Evolutionary conservation across 2,888 invertebrate species (phyloP).

Genomic region (Drosophila hamatofila): DNA sequence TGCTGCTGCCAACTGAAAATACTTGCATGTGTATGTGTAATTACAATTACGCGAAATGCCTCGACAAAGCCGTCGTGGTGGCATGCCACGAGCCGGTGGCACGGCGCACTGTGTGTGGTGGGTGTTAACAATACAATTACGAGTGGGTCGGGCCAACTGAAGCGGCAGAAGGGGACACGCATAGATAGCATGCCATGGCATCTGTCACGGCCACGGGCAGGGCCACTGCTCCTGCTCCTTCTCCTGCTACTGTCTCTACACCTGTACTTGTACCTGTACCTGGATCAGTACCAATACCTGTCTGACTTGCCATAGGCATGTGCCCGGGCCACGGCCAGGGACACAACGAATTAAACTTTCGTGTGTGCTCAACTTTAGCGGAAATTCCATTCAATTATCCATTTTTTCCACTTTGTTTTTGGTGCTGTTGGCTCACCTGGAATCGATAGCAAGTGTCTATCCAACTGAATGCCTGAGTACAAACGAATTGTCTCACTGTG

Average conservation of each 20-base stretch:
- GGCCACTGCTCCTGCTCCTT: not conserved
- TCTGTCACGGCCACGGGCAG: constrained; percentile 17
- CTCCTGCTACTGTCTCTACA: not conserved
- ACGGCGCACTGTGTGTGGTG: constrained; percentile 16
- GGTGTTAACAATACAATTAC: constrained; percentile 41
- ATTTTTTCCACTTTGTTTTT: constrained; percentile 8
- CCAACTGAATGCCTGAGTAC: constrained; percentile 13
- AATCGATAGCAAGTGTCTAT: constrained; percentile 45
- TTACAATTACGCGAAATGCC: constrained; percentile 69
- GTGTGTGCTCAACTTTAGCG: constrained; percentile 35
- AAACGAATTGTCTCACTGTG: not conserved
- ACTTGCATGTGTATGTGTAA: constrained; percentile 57
- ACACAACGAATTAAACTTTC: constrained; percentile 38
- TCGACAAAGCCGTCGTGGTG: constrained; percentile 25
- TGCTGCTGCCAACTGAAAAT: constrained; percentile 8
- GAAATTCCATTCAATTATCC: constrained; percentile 64
- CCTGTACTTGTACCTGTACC: not conserved
- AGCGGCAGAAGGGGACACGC: constrained; percentile 3
- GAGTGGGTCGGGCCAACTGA: constrained; percentile 8
- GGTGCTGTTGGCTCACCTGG: not conserved
- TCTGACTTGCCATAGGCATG: not conserved
- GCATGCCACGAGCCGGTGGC: constrained; percentile 31
- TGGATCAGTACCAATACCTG: not conserved
- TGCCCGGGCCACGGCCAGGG: constrained; percentile 12
- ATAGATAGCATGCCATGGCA: constrained; percentile 19